Evolutionary conservation across 2,113 vertebrate genomes (phyloP).

Genomic region (Nesoenas mayeri): DNA sequence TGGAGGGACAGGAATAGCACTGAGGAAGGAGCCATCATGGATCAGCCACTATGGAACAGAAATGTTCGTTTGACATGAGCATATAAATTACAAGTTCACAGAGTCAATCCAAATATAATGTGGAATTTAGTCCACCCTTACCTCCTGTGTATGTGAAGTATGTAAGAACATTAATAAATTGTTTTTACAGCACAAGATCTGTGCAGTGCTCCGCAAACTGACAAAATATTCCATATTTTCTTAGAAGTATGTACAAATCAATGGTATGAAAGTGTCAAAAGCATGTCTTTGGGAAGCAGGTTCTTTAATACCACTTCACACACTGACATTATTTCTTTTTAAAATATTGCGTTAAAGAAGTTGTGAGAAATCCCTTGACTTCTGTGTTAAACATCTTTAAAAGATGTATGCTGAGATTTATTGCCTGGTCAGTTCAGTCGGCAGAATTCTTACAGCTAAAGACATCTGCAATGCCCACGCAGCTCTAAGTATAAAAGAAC

Average conservation of each 20-base stretch:
- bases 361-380: conserved; percentile 27
- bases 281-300: not conserved
- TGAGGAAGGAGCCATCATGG: not conserved
- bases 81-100: conserved; percentile 34
- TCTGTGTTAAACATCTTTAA: conserved; percentile 15
- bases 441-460: not conserved
- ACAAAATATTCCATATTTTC: conserved; percentile 34
- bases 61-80: conserved; percentile 22
- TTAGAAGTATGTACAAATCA: conserved; percentile 34
- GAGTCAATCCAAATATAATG: conserved; percentile 49
- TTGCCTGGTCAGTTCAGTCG: not conserved
- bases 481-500: not conserved
- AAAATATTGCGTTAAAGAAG: conserved; percentile 16
- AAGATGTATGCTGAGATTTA: not conserved
- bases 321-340: not conserved
- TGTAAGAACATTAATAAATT: conserved; percentile 29
- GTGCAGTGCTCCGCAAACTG: conserved; percentile 21
- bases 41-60: not conserved
- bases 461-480: not conserved
- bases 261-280: conserved; percentile 42
- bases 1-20: not conserved
- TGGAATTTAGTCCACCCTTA: conserved; percentile 29
- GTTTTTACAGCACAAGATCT: conserved; percentile 28
- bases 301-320: conserved; percentile 35
- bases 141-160: conserved; percentile 4